phyloP scores from a whole-genome alignment of 2,113 vertebrate species.

The Manacus vitellinus region DNA sequence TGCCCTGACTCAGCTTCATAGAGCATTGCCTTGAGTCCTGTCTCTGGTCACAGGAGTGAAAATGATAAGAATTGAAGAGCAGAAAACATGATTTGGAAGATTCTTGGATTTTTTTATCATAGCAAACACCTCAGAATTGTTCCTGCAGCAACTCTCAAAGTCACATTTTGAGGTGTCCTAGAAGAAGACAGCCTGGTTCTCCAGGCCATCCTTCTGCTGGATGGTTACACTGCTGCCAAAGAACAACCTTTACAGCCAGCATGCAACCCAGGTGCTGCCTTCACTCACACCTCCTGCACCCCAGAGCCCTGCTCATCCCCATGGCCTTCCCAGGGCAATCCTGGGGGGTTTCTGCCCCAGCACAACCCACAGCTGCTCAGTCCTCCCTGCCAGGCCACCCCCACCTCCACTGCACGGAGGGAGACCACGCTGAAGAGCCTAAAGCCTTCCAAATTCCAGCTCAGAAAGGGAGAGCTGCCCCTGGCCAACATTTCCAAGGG shows the following conservation, averaged over 20 bases:
- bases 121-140: neutral
- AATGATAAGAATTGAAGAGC: neutral
- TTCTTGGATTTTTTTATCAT: neutral
- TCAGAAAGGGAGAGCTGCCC: neutral
- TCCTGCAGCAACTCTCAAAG: neutral
- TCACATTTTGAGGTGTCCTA: neutral
- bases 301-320: neutral
- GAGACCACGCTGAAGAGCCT: neutral
- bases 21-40: neutral
- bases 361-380: neutral
- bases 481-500: constrained; percentile 35
- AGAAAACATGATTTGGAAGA: neutral
- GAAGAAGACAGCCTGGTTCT: neutral
- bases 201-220: neutral
- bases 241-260: neutral
- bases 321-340: neutral
- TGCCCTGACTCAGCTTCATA: neutral
- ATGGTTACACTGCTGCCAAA: neutral
- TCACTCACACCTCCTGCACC: neutral
- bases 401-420: neutral
- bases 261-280: neutral
- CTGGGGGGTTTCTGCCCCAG: neutral
- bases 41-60: neutral
- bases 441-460: constrained; percentile 19
- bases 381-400: neutral